phyloP scores from a whole-genome alignment of 1,140 invertebrate species.

The Drosophila hydei region DNA sequence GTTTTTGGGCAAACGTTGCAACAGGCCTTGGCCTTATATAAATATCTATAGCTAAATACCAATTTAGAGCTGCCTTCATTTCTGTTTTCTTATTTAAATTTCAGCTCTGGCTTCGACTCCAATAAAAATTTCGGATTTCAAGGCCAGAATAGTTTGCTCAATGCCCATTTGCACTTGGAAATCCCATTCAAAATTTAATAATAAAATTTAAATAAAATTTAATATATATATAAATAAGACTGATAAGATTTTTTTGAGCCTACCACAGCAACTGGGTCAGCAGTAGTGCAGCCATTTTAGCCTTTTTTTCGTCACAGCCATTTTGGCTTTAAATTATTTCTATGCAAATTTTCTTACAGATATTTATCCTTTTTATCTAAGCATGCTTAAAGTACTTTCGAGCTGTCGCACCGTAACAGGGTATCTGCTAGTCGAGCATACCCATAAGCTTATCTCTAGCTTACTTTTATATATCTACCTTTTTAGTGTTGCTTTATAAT shows the following conservation, averaged over 20 bases:
- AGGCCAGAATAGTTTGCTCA: neutral
- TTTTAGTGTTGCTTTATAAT: too few relatives aligned
- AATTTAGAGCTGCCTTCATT: too few relatives aligned
- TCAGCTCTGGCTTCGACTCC: too few relatives aligned
- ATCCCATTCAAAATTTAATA: neutral
- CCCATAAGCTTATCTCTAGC: neutral
- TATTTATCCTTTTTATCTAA: too few relatives aligned
- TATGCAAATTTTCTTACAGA: neutral
- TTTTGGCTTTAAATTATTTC: neutral
- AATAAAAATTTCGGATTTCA: too few relatives aligned
- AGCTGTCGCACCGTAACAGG: neutral
- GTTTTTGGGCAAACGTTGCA: too few relatives aligned
- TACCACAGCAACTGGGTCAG: constrained; percentile 61
- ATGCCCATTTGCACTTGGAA: neutral
- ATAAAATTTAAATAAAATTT: neutral
- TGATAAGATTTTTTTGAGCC: constrained; percentile 40
- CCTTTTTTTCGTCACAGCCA: neutral
- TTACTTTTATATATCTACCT: neutral
- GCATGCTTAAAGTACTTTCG: neutral
- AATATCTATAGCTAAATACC: too few relatives aligned
- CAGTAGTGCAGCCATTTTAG: constrained; percentile 18
- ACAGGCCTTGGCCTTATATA: too few relatives aligned
- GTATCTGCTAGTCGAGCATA: neutral
- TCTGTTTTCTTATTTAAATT: too few relatives aligned
- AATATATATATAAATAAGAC: neutral